Base-by-base conservation (phyloP, 2,888 invertebrate species). In the Xylota segnis region DNA sequence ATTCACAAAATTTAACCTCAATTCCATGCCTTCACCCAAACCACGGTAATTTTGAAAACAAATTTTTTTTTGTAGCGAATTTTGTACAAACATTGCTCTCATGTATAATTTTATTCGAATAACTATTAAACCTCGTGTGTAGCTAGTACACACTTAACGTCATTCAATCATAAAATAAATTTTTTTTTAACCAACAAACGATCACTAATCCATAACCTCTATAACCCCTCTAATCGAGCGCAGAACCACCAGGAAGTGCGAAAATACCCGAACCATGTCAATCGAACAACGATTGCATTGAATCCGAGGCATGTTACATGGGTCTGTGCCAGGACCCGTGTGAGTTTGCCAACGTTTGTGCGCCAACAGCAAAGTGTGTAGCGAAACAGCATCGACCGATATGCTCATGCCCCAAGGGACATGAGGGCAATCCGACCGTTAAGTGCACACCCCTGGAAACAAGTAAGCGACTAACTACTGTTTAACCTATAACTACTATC, bases 361-460 rank as follows among this genome's bases (percentile, higher is more conserved):
- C 95, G 88, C 91, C 93, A 88, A 95, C 95, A 92, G 96, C 96
- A 88, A 95, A 95, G 90, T 97, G 97, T 92, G 95, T 95, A 90
- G 96, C 96, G 89, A 95, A 96, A 93, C 95, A 96, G 94, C 97
- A 97, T 94, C 95, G 96, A 91, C 96, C 96, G 83, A 95, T 96
- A 93, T 96, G 96, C 93, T 95, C 95, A 90, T 96, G 96, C 92
- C 96, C 96, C 37, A 94, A 95, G 89, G 96, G 95, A 91, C 95
- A 95, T 91, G 96, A 96, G 91, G 97, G 97, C 92, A 95, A 97
- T 92, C 96, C 97, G 75, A 95, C 96, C 90, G 93, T 95, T 91
- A 96, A 96, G 93, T 97, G 97, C 94, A 94, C 95, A 93, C 94
- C 95, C 90, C 93, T 93, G 90, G 94, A 95, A 93, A 94, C 95